Evolutionary conservation across 2,113 vertebrate species (phyloP), one percentile per base, ranked within the genome.

Genomic region (Albula goreensis): DNA sequence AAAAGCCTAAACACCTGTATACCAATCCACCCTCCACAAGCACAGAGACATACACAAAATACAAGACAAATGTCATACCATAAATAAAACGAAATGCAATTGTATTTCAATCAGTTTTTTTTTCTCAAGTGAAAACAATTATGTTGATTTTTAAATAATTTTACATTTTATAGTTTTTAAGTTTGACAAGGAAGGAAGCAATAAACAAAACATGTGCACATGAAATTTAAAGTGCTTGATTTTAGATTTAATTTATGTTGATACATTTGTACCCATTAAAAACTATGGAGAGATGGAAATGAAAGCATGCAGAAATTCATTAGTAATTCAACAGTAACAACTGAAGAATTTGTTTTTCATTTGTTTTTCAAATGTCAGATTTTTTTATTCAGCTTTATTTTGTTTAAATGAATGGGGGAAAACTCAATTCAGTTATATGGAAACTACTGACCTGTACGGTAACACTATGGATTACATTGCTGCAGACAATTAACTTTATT

Each of bases 221-320:
- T 50, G 82, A 82, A 86, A 83, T 80, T 81, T 87, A 87, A 87
- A 87, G 86, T 84, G 86, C 86, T 87, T 84, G 25, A 77, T 70
- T 85, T 41, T 74, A 74, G 74, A 57, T 66, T 41, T 50, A 83
- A 57, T 66, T 41, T 60, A 83, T 11, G 7, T 49, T 83, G 85
- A 60, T 83, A 57, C n/a, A 31, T 51, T 50, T 85, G 15, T 85
- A 52, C 50, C 48, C 15, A 15, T 41, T 56, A 78, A 31, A 57
- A 85, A 50, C 63, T 50, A 56, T 56, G 66, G 50, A 77, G 63
- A n/a, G 17, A 85, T 85, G 6, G 74, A 53, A 31, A 77, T 70
- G 56, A 4, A 31, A 85, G 11, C 49, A 85, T 66, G 80, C 63
- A 41, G 78, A 80, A n/a, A 57, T 31, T 31, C 11, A 41, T 78